Conservation (phyloP, 1,140 invertebrate species). For the Cephus cinctus region DNA sequence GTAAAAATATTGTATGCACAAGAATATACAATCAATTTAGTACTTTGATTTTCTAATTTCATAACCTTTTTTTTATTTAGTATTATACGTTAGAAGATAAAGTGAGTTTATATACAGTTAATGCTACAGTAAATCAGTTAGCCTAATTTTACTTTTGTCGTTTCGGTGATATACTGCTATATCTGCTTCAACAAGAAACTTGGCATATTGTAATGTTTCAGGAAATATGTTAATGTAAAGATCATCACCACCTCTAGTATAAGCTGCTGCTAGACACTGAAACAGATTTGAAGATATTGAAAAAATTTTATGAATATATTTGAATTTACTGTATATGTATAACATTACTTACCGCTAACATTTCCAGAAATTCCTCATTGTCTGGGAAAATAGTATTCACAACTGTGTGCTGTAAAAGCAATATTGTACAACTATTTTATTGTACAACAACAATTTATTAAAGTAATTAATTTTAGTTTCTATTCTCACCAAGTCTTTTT, state of each 20-base stretch:
- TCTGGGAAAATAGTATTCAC: slow-evolving; percentile 33
- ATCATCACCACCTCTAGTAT: slow-evolving; percentile 42
- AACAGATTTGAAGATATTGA: slow-evolving; percentile 14
- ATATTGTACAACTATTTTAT: slow-evolving; percentile 2
- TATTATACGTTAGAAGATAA: too few species aligned
- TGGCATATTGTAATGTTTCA: slow-evolving; percentile 19
- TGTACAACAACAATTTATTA: slow-evolving; percentile 2
- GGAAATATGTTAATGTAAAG: slow-evolving; percentile 34
- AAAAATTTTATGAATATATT: slow-evolving; percentile 1
- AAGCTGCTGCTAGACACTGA: slow-evolving; percentile 31
- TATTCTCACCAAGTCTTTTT: slow-evolving; percentile 38
- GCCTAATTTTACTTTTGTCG: slow-evolving; percentile 37
- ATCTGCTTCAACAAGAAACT: slow-evolving; percentile 37
- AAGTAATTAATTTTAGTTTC: background rate
- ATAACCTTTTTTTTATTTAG: too few species aligned
- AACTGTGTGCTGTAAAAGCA: slow-evolving; percentile 21
- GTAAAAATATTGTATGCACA: too few species aligned
- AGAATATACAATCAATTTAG: too few species aligned
- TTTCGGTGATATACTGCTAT: slow-evolving; percentile 41
- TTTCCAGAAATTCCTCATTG: slow-evolving; percentile 25
- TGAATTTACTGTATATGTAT: slow-evolving; percentile 6
- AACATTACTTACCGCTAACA: slow-evolving; percentile 32
- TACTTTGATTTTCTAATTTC: too few species aligned
- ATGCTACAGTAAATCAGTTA: slow-evolving; percentile 33
- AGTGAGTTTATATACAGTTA: too few species aligned